Base-by-base conservation (phyloP, 1,140 invertebrate genomes). In the Heliconius eleuchia region DNA sequence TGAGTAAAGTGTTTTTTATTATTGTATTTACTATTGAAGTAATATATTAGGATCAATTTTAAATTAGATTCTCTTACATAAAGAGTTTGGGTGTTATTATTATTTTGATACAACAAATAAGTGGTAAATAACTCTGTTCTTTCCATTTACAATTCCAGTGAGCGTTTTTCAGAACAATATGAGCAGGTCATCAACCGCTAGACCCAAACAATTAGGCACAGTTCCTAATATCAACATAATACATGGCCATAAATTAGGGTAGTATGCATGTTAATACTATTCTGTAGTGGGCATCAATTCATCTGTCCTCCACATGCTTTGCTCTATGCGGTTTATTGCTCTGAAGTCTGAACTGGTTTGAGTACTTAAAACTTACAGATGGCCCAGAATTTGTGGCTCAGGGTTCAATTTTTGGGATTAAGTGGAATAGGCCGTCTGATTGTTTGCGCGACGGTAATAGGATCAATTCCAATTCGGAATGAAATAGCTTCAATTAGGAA, bases 221-320 rank as follows among this genome's bases (percentile, higher is more conserved):
- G 71, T 77, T 77, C 76, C 76, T 76, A 71, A 76, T 71, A 39
- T 46, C 42, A 55, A 72, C 75, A 77, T 77, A 77, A 77, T 77
- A 42, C 34, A 27, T 13, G 18, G 66, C 50, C 72, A 66, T 75
- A 75, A 79, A 70, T 79, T 79, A 79, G 11, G 73, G 11, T 39
- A 70, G 66, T 74, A 75, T 70, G 73, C 73, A 71, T 79, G 78
- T 75, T 71, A 74, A 79, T 79, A 79, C 78, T 52, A 75, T 74
- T 57, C 39, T 79, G 78, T 75, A 79, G 78, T 79, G 78, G 60
- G 13, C 78, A 79, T 78, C 77, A 78, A 78, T 79, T 79, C 73
- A 79, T 79, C 72, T 79, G 77, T 79, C 77, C 73, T 16, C 39
- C 78, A 71, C 27, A 46, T 60, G 16, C 78, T 79, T 66, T n/a